A percentile compares a stretch with the other conserved stretches of the same genome.
Conservation (phyloP, 2,888 invertebrate genomes). For the Loripinus fragilis region DNA sequence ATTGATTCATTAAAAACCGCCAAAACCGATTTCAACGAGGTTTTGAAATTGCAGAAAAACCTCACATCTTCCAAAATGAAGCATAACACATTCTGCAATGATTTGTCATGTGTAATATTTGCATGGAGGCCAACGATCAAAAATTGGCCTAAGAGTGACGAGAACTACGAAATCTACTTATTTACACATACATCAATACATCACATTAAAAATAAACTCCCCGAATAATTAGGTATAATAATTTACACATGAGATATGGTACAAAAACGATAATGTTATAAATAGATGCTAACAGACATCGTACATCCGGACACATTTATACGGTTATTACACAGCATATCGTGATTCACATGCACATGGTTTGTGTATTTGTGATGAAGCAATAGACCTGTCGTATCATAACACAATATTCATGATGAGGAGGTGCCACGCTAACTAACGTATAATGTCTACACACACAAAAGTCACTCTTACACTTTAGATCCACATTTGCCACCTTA, state of each 20-base stretch:
- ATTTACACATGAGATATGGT: constrained; percentile 46
- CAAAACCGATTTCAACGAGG: too few species aligned
- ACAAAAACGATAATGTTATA: constrained; percentile 15
- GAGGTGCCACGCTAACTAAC: background rate
- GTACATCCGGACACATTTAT: background rate
- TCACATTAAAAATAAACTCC: constrained; percentile 61
- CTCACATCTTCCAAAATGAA: too few species aligned
- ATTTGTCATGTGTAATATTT: too few species aligned
- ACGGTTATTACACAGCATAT: background rate
- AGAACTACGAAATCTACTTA: background rate
- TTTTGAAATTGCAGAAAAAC: too few species aligned
- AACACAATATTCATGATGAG: constrained; percentile 12
- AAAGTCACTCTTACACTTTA: background rate
- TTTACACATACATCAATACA: constrained; percentile 31
- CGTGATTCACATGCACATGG: background rate
- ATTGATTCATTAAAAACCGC: too few species aligned
- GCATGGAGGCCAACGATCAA: background rate
- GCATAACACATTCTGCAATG: too few species aligned
- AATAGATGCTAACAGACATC: constrained; percentile 12
- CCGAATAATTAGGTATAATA: constrained; percentile 61
- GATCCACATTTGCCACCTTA: background rate
- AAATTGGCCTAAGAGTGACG: background rate
- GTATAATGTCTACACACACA: background rate
- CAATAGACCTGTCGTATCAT: constrained; percentile 14
- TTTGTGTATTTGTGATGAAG: background rate